A percentile compares a stretch with the other conserved stretches of the same genome.
These are phyloP conservation scores for Epirrhoe tristata DNA, from an alignment of 2,888 invertebrate genomes.

Conservation along the genomic window DNA sequence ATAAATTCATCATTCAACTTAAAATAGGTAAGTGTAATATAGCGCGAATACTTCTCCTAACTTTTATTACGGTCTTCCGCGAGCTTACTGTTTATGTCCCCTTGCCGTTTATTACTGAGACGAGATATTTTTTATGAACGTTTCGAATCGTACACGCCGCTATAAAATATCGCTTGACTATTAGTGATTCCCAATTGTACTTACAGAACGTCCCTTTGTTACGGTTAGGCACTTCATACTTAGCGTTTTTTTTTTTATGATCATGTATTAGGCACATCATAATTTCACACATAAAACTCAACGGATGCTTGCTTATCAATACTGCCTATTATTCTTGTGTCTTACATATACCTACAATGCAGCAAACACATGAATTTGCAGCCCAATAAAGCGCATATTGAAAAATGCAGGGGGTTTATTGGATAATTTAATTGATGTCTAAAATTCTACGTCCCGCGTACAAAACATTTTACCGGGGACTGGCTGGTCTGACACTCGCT, in stretches of 20 bases:
- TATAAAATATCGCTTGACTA: slow-evolving; percentile 55
- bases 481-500: slow-evolving; percentile 59
- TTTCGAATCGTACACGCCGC: slow-evolving; percentile 43
- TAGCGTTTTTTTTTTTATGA: background rate
- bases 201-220: slow-evolving; percentile 12
- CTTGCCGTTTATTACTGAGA: slow-evolving; percentile 62
- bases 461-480: slow-evolving; percentile 51
- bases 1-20: slow-evolving; percentile 55
- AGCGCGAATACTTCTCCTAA: slow-evolving; percentile 58
- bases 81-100: slow-evolving; percentile 64
- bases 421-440: slow-evolving; percentile 40
- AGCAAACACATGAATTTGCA: no score
- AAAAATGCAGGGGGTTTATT: background rate
- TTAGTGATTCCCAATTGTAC: slow-evolving; percentile 42
- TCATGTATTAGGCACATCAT: background rate
- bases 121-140: slow-evolving; percentile 67
- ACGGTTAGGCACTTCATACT: background rate
- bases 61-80: slow-evolving; percentile 66
- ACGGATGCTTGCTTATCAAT: no score
- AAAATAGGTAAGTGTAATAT: slow-evolving; percentile 51
- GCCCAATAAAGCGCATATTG: no score
- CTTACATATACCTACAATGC: no score
- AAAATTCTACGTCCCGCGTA: slow-evolving; percentile 52
- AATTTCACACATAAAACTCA: background rate
- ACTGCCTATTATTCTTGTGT: no score